Conservation (phyloP, 2,888 invertebrate genomes). For the Elysia crispata region DNA sequence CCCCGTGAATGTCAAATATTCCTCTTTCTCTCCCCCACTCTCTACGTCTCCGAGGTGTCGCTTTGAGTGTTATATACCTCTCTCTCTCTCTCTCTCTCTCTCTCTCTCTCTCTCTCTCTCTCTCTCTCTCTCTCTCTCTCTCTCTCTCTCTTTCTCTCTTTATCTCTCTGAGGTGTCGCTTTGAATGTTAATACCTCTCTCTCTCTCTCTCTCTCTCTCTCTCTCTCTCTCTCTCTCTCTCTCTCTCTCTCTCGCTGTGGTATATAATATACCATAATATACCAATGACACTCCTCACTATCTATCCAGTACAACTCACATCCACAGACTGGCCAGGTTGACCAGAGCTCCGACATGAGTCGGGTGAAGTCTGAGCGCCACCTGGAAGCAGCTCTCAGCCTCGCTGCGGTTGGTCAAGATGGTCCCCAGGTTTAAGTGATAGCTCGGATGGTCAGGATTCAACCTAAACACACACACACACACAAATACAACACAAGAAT, state of each 20-base stretch:
- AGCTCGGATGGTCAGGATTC: slow-evolving; percentile 91
- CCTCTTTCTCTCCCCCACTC: slow-evolving; percentile 12
- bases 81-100: slow-evolving; percentile 12
- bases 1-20: too few species aligned
- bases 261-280: not conserved
- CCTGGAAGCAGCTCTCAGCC: slow-evolving; percentile 86
- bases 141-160: slow-evolving; percentile 32
- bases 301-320: slow-evolving; percentile 76
- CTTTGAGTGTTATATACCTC: too few species aligned
- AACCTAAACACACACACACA: slow-evolving; percentile 80
- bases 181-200: too few species aligned
- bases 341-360: slow-evolving; percentile 90
- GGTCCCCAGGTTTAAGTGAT: slow-evolving; percentile 92
- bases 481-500: too few species aligned
- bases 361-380: slow-evolving; percentile 81
- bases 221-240: slow-evolving; percentile 34
- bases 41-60: too few species aligned
- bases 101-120: slow-evolving; percentile 34
- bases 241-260: not conserved
- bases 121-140: slow-evolving; percentile 3
- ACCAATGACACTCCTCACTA: too few species aligned
- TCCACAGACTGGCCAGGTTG: slow-evolving; percentile 88
- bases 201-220: slow-evolving; percentile 11
- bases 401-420: slow-evolving; percentile 82
- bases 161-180: too few species aligned